phyloP scores from a whole-genome alignment of 2,797 vertebrate species.

The Cyprinella venusta region DNA sequence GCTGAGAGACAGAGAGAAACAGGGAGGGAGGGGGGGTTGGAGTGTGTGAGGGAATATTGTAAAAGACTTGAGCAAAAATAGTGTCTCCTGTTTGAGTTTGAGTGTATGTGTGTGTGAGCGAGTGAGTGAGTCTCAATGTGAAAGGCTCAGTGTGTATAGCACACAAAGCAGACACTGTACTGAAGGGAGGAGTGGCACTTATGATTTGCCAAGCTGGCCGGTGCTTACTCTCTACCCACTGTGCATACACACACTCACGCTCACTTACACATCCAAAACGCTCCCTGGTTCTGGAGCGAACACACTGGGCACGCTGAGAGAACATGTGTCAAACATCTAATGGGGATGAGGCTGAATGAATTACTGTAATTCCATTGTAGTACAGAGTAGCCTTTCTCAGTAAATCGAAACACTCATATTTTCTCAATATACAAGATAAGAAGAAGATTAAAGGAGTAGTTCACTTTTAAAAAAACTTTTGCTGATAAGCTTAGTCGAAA shows the following conservation, averaged over 20 bases:
- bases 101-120: slow-evolving; percentile 19
- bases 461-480: no score
- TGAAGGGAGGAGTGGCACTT: slow-evolving; percentile 66
- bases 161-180: slow-evolving; percentile 80
- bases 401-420: neutral
- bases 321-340: slow-evolving; percentile 14
- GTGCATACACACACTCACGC: slow-evolving; percentile 41
- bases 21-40: neutral
- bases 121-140: slow-evolving; percentile 8
- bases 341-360: neutral
- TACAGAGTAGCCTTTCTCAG: neutral
- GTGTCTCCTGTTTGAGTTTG: slow-evolving; percentile 11
- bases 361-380: neutral
- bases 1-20: slow-evolving; percentile 75
- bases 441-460: no score
- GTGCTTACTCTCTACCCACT: slow-evolving; percentile 51
- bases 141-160: slow-evolving; percentile 72
- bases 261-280: slow-evolving; percentile 61
- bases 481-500: no score
- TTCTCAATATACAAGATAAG: neutral
- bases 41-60: slow-evolving; percentile 24
- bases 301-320: neutral
- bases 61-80: slow-evolving; percentile 12
- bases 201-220: slow-evolving; percentile 67
- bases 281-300: slow-evolving; percentile 29